Evolutionary conservation across 2,113 vertebrate genomes (phyloP), one percentile per base, ranked within the genome.

Genomic region (Procavia capensis): DNA sequence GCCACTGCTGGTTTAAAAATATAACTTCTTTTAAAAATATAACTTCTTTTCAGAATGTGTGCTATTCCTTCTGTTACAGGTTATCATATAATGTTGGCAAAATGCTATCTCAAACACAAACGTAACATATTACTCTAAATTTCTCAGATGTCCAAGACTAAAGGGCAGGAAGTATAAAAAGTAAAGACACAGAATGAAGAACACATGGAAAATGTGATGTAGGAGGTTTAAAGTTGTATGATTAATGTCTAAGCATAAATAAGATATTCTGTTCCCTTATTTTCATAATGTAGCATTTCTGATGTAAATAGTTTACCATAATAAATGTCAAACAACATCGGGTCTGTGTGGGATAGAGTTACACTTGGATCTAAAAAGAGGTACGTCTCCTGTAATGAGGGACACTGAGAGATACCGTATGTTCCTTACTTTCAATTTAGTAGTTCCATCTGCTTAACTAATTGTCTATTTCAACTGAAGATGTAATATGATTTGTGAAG

Each of bases 251-350:
- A 70, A 14, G 97, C 94, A 97, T 90, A 97, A 95, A 94, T 76
- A 16, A 92, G 61, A 91, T 96, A 97, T 96, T 96, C 95, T 66
- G 13, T 50, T 92, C 41, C 86, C 64, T 88, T 98, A 97, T 98
- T 98, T 98, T 98, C 95, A 98, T 97, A 97, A 96, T 95, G 97
- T 97, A 93, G 92, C 82, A 97, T 97, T 96, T 95, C 82, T 97
- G 82, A 96, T 98, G 97, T 98, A 98, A 98, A 98, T 98, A 98
- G 98, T 98, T 98, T 98, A 98, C 90, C 93, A 89, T 97, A 98
- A 97, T 98, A 97, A 95, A 97, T 97, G 96, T 98, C 96, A 97
- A 97, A 98, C 97, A 97, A 98, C 98, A 98, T 98, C 95, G 61
- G 98, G 98, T 97, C 95, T 98, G 97, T 97, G 98, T 98, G 93